Evolutionary conservation across 2,113 vertebrate species (phyloP), one percentile per base, ranked within the genome.

Genomic region (Tyto alba): DNA sequence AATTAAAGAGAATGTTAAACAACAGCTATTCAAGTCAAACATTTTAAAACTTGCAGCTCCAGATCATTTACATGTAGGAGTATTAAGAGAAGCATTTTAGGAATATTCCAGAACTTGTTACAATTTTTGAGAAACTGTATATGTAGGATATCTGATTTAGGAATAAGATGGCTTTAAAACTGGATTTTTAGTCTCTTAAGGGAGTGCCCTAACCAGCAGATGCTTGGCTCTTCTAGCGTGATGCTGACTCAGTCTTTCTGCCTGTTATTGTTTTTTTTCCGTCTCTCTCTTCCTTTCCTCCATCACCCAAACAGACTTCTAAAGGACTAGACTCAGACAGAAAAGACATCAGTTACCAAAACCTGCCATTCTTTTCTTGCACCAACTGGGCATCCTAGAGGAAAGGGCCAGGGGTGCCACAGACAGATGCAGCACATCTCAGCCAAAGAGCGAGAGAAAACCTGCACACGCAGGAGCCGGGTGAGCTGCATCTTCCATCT

Each of bases 1-100:
- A 86, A 97, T 96, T 95, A 94, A 97, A 90, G 77, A 87, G 89
- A 73, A 89, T 95, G 95, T 95, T 97, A 95, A 96, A 97, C 94
- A 95, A 89, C 84, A 91, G 69, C 73, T 71, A 82, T 45, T 95
- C 69, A 56, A 94, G 73, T 94, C 64, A 85, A 97, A 95, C 77
- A 64, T 34, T 93, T 89, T 47, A 63, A 92, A 80, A 77, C 73
- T 60, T 38, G 38, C 55, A 92, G 82, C 67, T 83, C 40, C 63
- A 32, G n/a, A 71, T 72, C 77, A 68, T 64, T 76, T 87, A 60
- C 43, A 36, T 40, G 43, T 8, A 72, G 25, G 25, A 77, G 4
- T 22, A 81, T 73, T 74, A 74, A 40, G 63, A 83, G 29, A 32
- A 57, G 26, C 9, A 40, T 14, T 38, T 60, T 41, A 85, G 78